These are phyloP conservation scores for Danio kyathit DNA, from an alignment of 2,797 vertebrate species.

Conservation along the genomic window DNA sequence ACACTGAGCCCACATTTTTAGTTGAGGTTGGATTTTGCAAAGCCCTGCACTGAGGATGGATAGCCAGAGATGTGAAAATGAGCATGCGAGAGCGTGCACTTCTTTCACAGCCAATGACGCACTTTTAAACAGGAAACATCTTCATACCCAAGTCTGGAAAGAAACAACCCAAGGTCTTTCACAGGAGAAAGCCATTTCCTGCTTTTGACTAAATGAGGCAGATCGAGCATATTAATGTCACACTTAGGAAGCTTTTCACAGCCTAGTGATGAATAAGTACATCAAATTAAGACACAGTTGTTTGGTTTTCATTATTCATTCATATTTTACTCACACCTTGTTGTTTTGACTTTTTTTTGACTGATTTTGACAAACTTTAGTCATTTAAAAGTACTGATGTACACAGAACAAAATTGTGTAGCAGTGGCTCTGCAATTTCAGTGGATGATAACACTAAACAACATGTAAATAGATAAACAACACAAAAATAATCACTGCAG, in stretches of 20 bases:
- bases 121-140: constrained; percentile 67
- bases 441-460: too few species aligned
- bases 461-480: too few species aligned
- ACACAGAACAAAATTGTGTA: too few species aligned
- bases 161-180: constrained; percentile 62
- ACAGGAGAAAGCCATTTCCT: constrained; percentile 63
- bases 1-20: constrained; percentile 50
- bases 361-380: too few species aligned
- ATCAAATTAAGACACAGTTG: too few species aligned
- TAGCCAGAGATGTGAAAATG: constrained; percentile 34
- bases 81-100: constrained; percentile 42
- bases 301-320: too few species aligned
- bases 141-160: constrained; percentile 61
- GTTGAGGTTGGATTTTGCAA: constrained; percentile 49
- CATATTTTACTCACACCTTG: too few species aligned
- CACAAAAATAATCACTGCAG: too few species aligned
- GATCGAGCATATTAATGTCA: constrained; percentile 3
- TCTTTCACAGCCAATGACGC: constrained; percentile 41
- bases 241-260: constrained; percentile 14
- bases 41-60: constrained; percentile 47
- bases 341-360: too few species aligned
- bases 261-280: background rate
- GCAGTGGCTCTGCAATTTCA: too few species aligned
- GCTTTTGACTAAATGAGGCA: constrained; percentile 47
- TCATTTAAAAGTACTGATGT: too few species aligned